Base-by-base conservation (phyloP, 2,888 invertebrate genomes). In the Cerceris ruficornis region DNA sequence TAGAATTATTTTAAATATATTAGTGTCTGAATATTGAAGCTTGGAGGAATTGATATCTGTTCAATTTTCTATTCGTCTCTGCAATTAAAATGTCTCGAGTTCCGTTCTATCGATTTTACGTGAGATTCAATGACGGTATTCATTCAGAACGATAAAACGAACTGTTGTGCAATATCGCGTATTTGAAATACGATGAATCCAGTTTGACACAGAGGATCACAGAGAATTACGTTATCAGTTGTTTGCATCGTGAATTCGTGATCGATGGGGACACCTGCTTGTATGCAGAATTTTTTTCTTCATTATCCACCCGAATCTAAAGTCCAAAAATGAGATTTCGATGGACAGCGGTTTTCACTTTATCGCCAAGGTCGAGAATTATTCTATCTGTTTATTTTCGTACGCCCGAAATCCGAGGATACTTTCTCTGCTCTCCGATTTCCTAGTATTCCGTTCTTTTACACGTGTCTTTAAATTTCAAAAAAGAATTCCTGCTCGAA, bases 311-410 rank as follows among this genome's bases (percentile, higher is more conserved):
- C 9, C 11, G n/a, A 62, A 59, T 66, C 54, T 39, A 58, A 49
- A 46, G 52, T 54, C 55, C 54, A 7, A 11, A 49, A 15, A 11
- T 46, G 54, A 57, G 5, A 39, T 49, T 15, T 60, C 8, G n/a
- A 50, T 52, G 39, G 14, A 5, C 57, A 13, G 11, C 28, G 52
- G 54, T 70, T 59, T 59, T n/a, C 11, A 41, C 41, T 75, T 60
- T 50, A 60, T 75, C 43, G 28, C 11, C 57, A 75, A 75, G 72
- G 61, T 50, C 66, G 43, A 54, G 28, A 59, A 61, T 59, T 65
- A 70, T 70, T 55, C 42, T 64, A n/a, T 46, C 54, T 2, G 46
- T 65, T 55, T 70, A 70, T 70, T 75, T 70, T 49, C 55, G 13
- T 50, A 17, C 42, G 17, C 7, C 46, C 11, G 54, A 59, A 15